Base-by-base conservation (phyloP, 2,113 vertebrate genomes). In the Monopterus albus region DNA sequence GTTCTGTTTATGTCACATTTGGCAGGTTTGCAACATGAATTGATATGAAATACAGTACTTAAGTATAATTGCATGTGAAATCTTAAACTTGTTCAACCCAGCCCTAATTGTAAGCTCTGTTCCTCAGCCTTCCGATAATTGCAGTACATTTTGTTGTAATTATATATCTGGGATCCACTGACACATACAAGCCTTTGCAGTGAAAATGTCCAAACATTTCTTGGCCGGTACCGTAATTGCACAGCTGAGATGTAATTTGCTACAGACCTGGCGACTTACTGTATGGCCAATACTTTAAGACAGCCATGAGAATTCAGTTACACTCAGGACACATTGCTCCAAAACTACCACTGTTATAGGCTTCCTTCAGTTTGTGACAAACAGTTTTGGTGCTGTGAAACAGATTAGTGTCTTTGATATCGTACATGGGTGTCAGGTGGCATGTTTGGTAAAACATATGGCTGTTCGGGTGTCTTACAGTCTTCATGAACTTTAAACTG, bases 141-240 rank as follows among this genome's bases (percentile, higher is more conserved):
- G 11, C 23, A 18, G 29, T 59, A 56, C 28, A 64, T 61, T 75
- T 49, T 56, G 52, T 74, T 82, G 74, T 66, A 78, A 89, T 88
- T 74, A 80, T 56, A 72, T 70, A 73, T 51, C 47, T 70, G 57
- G 18, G 51, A 78, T 84, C 40, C 61, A 62, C 63, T 82, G 69
- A 83, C 70, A 81, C 42, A 65, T 33, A 72, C 12, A 58, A 45
- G 50, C 42, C 52, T 67, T 45, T 60, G 15, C 15, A 49, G 21
- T 75, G 60, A 56, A 75, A 83, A 62, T 14, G 60, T 35, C 51
- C 49, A 42, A 26, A 64, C 23, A 31, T 43, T 75, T 10, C 26
- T 10, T 56, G 29, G n/a, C n/a, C n/a, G n/a, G n/a, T n/a, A 15
- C 55, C 59, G 50, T 49, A 66, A 69, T 80, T 66, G 72, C 42